Conservation (phyloP, 2,113 vertebrate species). For the Cavia aperea region DNA sequence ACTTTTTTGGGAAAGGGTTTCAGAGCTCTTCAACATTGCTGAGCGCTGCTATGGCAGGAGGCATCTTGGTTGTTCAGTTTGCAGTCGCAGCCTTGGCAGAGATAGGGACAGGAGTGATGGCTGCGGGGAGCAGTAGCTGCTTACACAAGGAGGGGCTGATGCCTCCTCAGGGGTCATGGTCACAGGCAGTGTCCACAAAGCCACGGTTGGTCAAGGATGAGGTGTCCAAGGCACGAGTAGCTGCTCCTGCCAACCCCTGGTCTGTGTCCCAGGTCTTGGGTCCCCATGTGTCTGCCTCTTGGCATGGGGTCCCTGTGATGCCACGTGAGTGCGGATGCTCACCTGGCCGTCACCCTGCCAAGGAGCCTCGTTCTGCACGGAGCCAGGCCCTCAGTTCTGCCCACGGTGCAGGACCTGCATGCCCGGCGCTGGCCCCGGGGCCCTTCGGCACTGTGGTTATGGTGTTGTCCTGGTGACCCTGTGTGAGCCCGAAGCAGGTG, state of each 20-base stretch:
- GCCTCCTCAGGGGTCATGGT: not conserved
- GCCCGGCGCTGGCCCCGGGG: too few relatives aligned
- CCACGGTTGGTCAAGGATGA: accelerated
- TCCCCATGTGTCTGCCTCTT: not conserved
- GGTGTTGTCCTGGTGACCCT: accelerated
- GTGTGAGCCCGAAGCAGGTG: not conserved
- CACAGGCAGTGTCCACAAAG: not conserved
- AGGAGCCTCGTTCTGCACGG: not conserved
- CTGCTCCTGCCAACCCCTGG: accelerated
- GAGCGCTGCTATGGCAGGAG: accelerated
- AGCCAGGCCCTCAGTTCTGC: not conserved
- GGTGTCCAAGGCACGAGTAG: accelerated
- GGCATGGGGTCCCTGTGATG: not conserved
- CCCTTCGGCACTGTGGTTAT: not conserved
- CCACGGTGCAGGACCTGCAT: accelerated
- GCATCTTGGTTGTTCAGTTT: accelerated
- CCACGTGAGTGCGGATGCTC: accelerated
- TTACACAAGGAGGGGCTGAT: too few relatives aligned
- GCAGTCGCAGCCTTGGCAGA: not conserved
- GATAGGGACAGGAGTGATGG: accelerated
- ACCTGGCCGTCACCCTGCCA: not conserved
- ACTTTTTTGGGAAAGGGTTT: not conserved
- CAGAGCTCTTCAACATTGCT: not conserved
- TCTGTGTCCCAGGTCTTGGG: not conserved
- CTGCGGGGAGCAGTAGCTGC: accelerated